Evolutionary conservation across 2,797 vertebrate genomes (phyloP).

Genomic region (Scarus forsteni): DNA sequence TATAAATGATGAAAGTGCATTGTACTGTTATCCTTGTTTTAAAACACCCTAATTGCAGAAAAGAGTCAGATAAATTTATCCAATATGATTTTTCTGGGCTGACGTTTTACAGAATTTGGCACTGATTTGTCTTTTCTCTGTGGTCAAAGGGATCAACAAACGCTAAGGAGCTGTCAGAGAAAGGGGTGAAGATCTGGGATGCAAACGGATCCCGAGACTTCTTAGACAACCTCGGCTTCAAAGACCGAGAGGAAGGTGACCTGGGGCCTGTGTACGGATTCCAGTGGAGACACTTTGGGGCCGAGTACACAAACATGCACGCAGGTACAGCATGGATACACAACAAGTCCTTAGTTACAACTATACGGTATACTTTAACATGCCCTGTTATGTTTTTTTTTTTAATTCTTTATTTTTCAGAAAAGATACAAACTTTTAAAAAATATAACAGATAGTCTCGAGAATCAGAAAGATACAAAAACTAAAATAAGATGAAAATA

Average conservation of each 20-base stretch:
- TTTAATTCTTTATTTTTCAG: no score
- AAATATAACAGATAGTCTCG: no score
- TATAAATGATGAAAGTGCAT: no score
- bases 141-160: conserved; percentile 93
- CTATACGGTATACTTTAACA: neutral
- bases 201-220: conserved; percentile 94
- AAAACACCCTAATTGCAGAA: no score
- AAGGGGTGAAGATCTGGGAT: conserved; percentile 98
- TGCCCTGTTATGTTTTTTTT: no score
- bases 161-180: conserved; percentile 93
- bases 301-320: conserved; percentile 94
- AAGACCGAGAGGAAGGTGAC: conserved; percentile 91
- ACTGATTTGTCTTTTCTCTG: neutral
- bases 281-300: conserved; percentile 98
- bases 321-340: conserved; percentile 81
- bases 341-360: neutral
- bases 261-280: conserved; percentile 97
- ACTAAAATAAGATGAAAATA: no score
- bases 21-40: neutral
- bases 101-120: neutral
- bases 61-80: no score
- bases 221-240: conserved; percentile 93
- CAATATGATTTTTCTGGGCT: no score
- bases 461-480: no score
- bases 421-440: no score